Base-by-base conservation (phyloP, 2,113 vertebrate genomes). In the Haemorhous mexicanus region DNA sequence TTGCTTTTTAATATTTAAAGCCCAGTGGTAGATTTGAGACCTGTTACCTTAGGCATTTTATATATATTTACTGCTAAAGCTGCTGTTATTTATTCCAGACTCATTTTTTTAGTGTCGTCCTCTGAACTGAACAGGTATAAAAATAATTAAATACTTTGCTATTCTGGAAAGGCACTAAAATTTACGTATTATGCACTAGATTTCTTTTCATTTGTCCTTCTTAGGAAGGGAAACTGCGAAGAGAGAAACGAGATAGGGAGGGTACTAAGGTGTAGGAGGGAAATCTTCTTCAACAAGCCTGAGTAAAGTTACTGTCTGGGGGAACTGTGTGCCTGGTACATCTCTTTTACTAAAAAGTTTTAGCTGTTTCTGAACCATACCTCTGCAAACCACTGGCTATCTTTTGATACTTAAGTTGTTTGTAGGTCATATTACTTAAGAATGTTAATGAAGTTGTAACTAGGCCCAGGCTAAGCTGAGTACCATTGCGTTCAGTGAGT, bases 381-480 rank as follows among this genome's bases (percentile, higher is more conserved):
- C 16, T 7, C 0, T 76, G 27, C 16, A 63, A 50, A 61, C 76
- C 27, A n/a, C 12, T 49, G 24, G 0, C 1, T 70, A 22, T 61
- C n/a, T 79, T 92, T 67, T 11, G 2, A 28, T 55, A 56, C 27
- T 61, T 49, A 66, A 74, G n/a, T 2, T 2, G 5, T 53, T 62
- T 4, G 7, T 70, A 33, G 22, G 24, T 67, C 10, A 7, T 58
- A 12, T 70, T 53, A 23, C 8, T 53, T 46, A 28, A 19, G 11
- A 72, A 33, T n/a, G 4, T 55, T 49, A 26, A 28, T 17, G n/a
- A 67, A 1, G 1, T 35, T 58, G 35, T 58, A 32, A 49, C 21
- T 59, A 33, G 20, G 43, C 10, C n/a, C 11, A 50, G 30, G 21
- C 15, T 66, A 28, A 87, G 35, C 13, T 47, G 30, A 35, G 8